phyloP scores from a whole-genome alignment of 2,113 vertebrate species.

The Pogona vitticeps region DNA sequence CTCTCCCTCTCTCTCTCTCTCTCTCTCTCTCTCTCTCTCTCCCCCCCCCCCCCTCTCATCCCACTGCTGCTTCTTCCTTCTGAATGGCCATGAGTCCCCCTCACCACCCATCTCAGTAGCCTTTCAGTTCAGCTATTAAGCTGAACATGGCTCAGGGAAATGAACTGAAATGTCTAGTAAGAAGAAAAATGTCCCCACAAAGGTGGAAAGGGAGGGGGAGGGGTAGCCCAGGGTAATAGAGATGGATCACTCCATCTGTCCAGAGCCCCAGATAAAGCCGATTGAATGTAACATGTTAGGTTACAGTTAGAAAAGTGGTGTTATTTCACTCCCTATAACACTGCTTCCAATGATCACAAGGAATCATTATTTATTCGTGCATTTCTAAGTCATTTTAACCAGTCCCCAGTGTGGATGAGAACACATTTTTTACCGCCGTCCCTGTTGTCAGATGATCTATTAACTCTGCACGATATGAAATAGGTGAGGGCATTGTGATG shows the following conservation, averaged over 20 bases:
- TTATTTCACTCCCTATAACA: conserved; percentile 71
- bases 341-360: conserved; percentile 72
- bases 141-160: conserved; percentile 74
- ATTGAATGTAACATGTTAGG: conserved; percentile 76
- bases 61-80: conserved; percentile 19
- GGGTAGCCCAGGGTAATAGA: conserved; percentile 65
- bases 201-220: conserved; percentile 27
- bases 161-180: conserved; percentile 72
- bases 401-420: conserved; percentile 75
- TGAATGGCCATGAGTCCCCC: conserved; percentile 37
- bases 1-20: not conserved
- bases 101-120: not conserved
- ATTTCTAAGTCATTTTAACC: conserved; percentile 81
- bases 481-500: conserved; percentile 74
- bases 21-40: not conserved
- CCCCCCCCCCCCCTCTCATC: not conserved
- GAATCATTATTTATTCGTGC: conserved; percentile 82
- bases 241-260: conserved; percentile 73
- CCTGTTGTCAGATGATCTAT: conserved; percentile 80
- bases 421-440: conserved; percentile 79
- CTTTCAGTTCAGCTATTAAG: conserved; percentile 67
- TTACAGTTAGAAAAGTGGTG: conserved; percentile 72
- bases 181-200: conserved; percentile 74
- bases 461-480: conserved; percentile 78
- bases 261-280: conserved; percentile 72